Evolutionary conservation across 2,113 vertebrate species (phyloP).

Genomic region (Chionis minor): DNA sequence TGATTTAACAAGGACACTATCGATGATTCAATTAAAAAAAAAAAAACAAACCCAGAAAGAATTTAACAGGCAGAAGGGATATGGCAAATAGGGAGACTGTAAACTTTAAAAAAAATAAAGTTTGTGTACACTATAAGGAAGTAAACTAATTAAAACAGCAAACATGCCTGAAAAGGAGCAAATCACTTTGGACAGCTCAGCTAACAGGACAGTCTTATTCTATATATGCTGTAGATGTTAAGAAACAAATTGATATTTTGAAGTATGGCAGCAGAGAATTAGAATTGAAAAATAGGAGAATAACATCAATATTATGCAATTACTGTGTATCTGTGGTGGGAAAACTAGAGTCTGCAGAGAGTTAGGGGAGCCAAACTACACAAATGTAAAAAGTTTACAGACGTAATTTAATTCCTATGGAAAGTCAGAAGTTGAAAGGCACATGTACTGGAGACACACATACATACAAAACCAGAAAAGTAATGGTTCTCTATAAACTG

Average conservation of each 20-base stretch:
- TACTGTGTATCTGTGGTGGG: not conserved
- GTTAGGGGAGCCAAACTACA: not conserved
- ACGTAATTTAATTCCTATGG: not conserved
- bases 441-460: rapidly evolving
- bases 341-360: not conserved
- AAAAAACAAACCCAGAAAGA: not conserved
- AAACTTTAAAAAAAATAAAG: not conserved
- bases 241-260: constrained; percentile 22
- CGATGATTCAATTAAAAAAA: not conserved
- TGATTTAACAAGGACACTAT: not conserved
- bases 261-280: constrained; percentile 21
- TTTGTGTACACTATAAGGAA: not conserved
- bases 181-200: constrained; percentile 17
- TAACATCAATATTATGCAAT: constrained; percentile 4
- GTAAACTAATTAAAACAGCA: constrained; percentile 37
- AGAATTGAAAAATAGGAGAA: constrained; percentile 36
- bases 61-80: not conserved
- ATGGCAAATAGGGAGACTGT: not conserved
- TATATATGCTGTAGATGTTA: not conserved
- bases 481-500: not conserved
- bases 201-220: not conserved
- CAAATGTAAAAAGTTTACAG: not conserved
- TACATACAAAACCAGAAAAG: not conserved
- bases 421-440: not conserved
- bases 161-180: not conserved